Evolutionary conservation across 2,113 vertebrate genomes (phyloP).

Genomic region (Macaca nemestrina): DNA sequence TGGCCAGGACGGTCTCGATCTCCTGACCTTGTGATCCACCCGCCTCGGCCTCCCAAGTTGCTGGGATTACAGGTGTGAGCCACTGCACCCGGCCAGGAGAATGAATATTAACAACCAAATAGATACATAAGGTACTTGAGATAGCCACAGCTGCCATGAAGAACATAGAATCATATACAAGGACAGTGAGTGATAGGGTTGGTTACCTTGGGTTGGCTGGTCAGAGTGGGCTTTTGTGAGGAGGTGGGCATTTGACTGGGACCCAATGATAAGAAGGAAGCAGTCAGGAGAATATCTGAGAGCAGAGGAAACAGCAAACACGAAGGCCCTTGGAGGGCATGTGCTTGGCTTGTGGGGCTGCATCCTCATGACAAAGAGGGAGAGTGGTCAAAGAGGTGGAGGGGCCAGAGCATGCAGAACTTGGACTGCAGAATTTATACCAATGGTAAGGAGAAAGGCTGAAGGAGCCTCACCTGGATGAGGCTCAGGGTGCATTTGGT

Average conservation of each 20-base stretch:
- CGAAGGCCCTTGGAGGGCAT: neutral
- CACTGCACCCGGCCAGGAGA: neutral
- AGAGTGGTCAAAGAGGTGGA: neutral
- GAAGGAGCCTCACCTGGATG: neutral
- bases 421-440: neutral
- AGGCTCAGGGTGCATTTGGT: neutral
- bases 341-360: neutral
- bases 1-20: too few relatives aligned
- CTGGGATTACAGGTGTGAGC: neutral
- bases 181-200: too few relatives aligned
- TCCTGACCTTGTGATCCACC: too few relatives aligned
- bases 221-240: neutral
- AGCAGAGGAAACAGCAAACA: neutral
- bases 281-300: neutral
- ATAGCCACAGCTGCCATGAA: too few relatives aligned
- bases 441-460: neutral
- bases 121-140: neutral
- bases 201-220: neutral
- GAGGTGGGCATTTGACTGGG: neutral
- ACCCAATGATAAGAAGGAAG: neutral
- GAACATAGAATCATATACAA: rapidly evolving
- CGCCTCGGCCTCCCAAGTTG: too few relatives aligned
- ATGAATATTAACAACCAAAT: neutral
- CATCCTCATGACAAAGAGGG: neutral
- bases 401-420: rapidly evolving